Base-by-base conservation (phyloP, 1,140 invertebrate species). In the Lysiphlebus fabarum region DNA sequence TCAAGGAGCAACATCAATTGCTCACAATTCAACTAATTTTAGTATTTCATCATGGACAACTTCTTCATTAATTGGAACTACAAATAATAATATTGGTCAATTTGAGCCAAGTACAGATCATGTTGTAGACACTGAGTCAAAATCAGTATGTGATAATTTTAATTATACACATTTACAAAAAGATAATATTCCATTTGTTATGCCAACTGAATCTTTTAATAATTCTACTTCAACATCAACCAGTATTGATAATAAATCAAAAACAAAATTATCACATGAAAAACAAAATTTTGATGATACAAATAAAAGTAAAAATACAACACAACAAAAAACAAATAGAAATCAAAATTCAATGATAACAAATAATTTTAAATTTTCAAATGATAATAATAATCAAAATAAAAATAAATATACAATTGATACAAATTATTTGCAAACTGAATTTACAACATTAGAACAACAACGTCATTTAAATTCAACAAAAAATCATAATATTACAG, bases 1-100 rank as follows among this genome's bases (percentile, higher is more conserved):
- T n/a, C 58, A 72, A 5, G 55, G 64, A 7, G 78, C 75, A 11
- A 78, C 77, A 2, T 76, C 75, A 1, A 69, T 75, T 36, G 77
- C 76, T 38, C 72, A 77, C n/a, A 78, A 76, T 61, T 71, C 73
- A 8, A 78, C 79, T 1, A 81, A 77, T 53, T 79, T 79, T 47
- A 80, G 78, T 53, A 79, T 81, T 37, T 54, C 77, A 7, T 81
- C 78, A 1, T 81, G 79, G 79, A 79, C 78, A 0, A 80, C 76
- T 0, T 69, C 77, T 38, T 77, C 77, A 5, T 74, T 78, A 0
- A 68, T 72, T 6, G 47, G 43, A 42, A 12, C 36, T 7, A 53
- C 48, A 33, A 57, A 26, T 12, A 53, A 44, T 33, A 70, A 69
- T 61, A 10, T 73, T 6, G 48, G 65, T 12, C 74, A 75, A 1